Conservation (phyloP, 2,113 vertebrate species). For the Tiliqua scincoides region DNA sequence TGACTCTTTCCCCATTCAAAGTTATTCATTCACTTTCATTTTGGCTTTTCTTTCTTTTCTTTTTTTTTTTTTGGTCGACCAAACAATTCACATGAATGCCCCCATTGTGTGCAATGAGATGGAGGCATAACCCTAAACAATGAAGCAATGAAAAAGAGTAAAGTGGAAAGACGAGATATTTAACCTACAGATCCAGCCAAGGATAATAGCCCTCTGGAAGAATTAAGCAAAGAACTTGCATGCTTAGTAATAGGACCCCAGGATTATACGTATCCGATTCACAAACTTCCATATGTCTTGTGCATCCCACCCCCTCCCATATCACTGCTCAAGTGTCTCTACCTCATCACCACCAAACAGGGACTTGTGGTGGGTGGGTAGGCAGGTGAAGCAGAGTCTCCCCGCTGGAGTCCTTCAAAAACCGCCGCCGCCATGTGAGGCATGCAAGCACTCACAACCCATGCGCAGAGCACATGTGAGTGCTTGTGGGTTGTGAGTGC, state of each 20-base stretch:
- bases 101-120: neutral
- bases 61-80: neutral
- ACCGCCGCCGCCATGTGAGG: too few relatives aligned
- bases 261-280: neutral
- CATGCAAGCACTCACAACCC: too few relatives aligned
- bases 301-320: neutral
- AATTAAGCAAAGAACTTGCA: neutral
- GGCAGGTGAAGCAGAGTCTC: too few relatives aligned
- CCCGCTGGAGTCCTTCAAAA: too few relatives aligned
- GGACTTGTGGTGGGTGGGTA: too few relatives aligned
- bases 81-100: neutral
- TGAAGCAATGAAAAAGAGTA: neutral
- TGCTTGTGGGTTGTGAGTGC: too few relatives aligned
- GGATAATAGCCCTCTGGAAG: neutral
- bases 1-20: too few relatives aligned
- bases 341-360: neutral
- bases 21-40: slow-evolving; percentile 11
- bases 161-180: slow-evolving; percentile 15
- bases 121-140: neutral
- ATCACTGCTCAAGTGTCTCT: neutral
- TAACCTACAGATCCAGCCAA: neutral
- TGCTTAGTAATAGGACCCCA: neutral
- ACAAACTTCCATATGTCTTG: neutral
- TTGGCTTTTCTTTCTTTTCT: neutral
- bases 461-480: too few relatives aligned